Evolutionary conservation across 1,140 invertebrate species (phyloP).

Genomic region (Orussus abietinus): DNA sequence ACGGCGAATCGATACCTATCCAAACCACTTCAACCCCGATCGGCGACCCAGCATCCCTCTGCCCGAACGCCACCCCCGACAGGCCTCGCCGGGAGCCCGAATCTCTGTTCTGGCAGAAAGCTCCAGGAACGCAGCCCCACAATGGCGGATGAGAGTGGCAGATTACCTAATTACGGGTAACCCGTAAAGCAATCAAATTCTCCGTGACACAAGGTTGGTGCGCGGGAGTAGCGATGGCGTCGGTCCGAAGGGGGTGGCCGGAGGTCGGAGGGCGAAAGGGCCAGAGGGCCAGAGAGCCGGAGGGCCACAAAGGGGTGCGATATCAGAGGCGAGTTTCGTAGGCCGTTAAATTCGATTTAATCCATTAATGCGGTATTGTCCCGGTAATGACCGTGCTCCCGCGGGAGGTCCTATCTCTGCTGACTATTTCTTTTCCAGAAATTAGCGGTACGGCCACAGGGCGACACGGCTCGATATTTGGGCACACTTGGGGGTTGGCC

Average conservation of each 20-base stretch:
- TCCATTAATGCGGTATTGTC: slow-evolving; percentile 46
- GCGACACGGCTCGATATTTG: no score
- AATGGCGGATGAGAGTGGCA: no score
- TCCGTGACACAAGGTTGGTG: slow-evolving; percentile 23
- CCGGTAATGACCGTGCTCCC: slow-evolving; percentile 36
- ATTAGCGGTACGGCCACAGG: slow-evolving; percentile 5
- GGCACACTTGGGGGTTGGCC: no score
- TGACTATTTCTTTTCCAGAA: slow-evolving; percentile 29
- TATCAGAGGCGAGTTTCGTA: slow-evolving; percentile 17
- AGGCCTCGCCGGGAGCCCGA: no score
- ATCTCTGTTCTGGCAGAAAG: no score
- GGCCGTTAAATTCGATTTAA: slow-evolving; percentile 45
- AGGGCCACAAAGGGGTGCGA: slow-evolving; percentile 6
- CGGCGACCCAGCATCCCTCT: no score
- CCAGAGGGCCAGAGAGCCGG: background rate
- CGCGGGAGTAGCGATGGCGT: slow-evolving; percentile 11
- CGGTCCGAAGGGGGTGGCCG: no score
- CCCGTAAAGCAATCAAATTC: slow-evolving; percentile 46
- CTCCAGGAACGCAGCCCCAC: no score
- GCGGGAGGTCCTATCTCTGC: no score
- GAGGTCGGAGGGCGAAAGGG: slow-evolving; percentile 2
- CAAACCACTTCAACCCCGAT: no score
- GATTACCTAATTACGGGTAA: slow-evolving; percentile 45
- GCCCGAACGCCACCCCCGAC: no score
- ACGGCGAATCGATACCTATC: no score